These are phyloP conservation scores for Lamellibrachia satsuma DNA, from an alignment of 2,888 invertebrate genomes.

Conservation along the genomic window DNA sequence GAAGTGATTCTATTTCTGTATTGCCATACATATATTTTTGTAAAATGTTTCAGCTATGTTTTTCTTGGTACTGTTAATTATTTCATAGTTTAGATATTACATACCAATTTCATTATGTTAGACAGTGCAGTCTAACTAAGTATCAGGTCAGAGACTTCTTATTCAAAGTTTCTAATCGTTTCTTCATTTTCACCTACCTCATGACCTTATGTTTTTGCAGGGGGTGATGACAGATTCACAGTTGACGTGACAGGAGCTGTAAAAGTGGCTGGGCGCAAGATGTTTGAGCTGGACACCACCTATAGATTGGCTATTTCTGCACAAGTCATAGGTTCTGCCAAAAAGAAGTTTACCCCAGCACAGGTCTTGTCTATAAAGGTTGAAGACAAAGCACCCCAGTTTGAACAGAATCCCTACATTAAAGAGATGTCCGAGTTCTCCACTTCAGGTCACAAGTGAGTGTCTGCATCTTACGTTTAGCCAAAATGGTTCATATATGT, in stretches of 20 bases:
- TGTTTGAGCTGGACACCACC: constrained; percentile 30
- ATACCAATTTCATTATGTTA: too few species aligned
- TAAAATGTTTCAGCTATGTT: too few species aligned
- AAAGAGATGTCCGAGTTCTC: constrained; percentile 36
- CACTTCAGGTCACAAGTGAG: constrained; percentile 21
- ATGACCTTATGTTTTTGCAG: constrained; percentile 7
- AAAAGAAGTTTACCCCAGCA: constrained; percentile 32
- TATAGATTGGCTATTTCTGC: constrained; percentile 41
- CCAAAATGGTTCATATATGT: too few species aligned
- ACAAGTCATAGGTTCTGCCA: constrained; percentile 31
- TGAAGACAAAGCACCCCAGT: constrained; percentile 38
- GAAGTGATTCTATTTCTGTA: too few species aligned
- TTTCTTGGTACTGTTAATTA: too few species aligned
- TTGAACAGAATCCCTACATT: constrained; percentile 33
- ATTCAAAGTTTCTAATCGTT: too few species aligned
- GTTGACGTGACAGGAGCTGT: constrained; percentile 41
- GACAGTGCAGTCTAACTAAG: too few species aligned
- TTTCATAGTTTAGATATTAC: too few species aligned
- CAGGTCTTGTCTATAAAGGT: constrained; percentile 38
- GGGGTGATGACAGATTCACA: constrained; percentile 37
- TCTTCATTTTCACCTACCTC: too few species aligned
- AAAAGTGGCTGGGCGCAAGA: constrained; percentile 32
- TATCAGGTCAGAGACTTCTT: too few species aligned
- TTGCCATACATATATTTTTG: too few species aligned
- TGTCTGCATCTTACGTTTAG: background rate